Base-by-base conservation (phyloP, 2,113 vertebrate genomes). In the Hippocampus mohnikei region DNA sequence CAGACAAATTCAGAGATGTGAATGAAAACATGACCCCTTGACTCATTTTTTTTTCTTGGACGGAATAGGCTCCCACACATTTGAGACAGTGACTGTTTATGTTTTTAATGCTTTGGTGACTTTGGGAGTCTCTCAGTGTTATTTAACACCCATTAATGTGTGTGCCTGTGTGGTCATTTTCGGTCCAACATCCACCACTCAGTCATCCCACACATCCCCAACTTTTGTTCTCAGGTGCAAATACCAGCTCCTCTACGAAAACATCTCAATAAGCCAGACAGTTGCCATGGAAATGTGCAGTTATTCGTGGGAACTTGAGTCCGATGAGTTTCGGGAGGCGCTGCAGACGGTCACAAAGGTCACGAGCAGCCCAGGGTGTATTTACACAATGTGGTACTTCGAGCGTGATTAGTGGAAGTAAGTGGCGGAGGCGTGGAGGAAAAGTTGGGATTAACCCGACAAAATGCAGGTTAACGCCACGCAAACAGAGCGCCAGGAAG, bases 381-480 rank as follows among this genome's bases (percentile, higher is more conserved):
- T 27, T 72, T 75, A 66, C 23, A 77, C 69, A 83, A 72, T 77
- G 71, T 78, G 59, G 52, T 70, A 78, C 58, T 72, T 76, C 65
- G 66, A 69, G 73, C 27, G 78, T 25, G 80, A 87, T 85, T 80
- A 80, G 56, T 64, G 25, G 62, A 61, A 56, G 63, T 3, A 67
- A 71, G 76, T 52, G 55, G 67, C 23, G 13, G 25, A 59, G 73
- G 52, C 25, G 66, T 33, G 13, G 44, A 67, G 61, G 55, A 50
- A 71, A 61, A 66, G 58, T 46, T 5, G 52, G 81, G 79, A 89
- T 87, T 90, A 89, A 70, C 13, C 40, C 59, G 48, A 85, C 80
- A 85, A 86, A 80, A 76, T 33, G 64, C 79, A 82, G 84, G 84
- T 87, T 71, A 79, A 67, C 77, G 42, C 66, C 78, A 76, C 66